These are phyloP conservation scores for Nerophis lumbriciformis DNA, from an alignment of 2,113 vertebrate species.

Conservation along the genomic window DNA sequence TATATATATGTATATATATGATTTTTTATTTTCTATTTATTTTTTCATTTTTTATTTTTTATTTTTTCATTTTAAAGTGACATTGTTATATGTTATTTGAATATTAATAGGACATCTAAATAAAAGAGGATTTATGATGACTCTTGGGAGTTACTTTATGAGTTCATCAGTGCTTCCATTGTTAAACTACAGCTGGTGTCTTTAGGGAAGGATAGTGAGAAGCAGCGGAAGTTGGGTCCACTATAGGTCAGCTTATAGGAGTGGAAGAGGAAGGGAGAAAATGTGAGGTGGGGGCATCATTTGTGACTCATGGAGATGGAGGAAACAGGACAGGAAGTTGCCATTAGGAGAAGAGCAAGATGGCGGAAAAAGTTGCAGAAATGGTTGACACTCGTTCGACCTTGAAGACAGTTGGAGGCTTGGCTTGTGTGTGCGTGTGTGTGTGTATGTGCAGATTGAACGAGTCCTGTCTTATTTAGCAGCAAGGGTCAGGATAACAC, in stretches of 20 bases:
- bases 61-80: no score
- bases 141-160: not conserved
- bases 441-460: constrained; percentile 29
- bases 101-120: not conserved
- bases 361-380: constrained; percentile 22
- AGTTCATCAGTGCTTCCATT: constrained; percentile 7
- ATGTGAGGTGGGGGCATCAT: constrained; percentile 43
- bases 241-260: constrained; percentile 41
- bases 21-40: no score
- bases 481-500: constrained; percentile 26
- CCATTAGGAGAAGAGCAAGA: constrained; percentile 31
- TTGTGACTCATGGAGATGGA: constrained; percentile 37
- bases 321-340: constrained; percentile 47
- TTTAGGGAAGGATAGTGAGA: constrained; percentile 32
- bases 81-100: no score
- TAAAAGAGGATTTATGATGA: constrained; percentile 1
- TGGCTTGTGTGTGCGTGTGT: constrained; percentile 16
- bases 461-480: constrained; percentile 41
- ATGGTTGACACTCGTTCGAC: constrained; percentile 53
- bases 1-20: no score
- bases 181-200: constrained; percentile 41
- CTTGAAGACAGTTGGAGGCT: constrained; percentile 48
- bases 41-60: no score
- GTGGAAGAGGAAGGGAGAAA: constrained; percentile 28
- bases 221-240: constrained; percentile 34